Conservation (phyloP, 2,797 vertebrate species). For the Acanthurus lineatus region DNA sequence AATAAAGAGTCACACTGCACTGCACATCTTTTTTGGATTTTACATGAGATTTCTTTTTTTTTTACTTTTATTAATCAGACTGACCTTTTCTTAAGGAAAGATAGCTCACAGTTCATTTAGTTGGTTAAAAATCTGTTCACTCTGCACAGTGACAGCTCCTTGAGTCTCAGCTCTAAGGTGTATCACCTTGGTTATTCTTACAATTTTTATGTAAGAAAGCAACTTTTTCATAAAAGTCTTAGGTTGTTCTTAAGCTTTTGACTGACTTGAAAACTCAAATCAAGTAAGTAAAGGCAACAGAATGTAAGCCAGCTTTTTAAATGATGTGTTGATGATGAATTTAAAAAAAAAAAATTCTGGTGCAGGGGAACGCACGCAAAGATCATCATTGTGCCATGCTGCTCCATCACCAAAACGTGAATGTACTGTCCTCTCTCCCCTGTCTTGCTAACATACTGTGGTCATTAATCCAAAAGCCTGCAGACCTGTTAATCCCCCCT, state of each 20-base stretch:
- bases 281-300: too few species aligned
- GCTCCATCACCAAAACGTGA: constrained; percentile 81
- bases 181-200: too few species aligned
- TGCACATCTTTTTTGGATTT: constrained; percentile 19
- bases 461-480: constrained; percentile 69
- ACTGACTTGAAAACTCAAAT: too few species aligned
- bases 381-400: constrained; percentile 53
- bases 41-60: constrained; percentile 17
- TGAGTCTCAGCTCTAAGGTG: neutral
- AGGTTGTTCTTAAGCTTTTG: too few species aligned
- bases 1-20: constrained; percentile 6
- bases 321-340: constrained; percentile 13
- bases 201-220: too few species aligned
- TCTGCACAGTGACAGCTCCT: constrained; percentile 2
- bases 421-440: constrained; percentile 25
- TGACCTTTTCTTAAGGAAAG: neutral
- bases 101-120: neutral
- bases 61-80: constrained; percentile 1
- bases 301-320: neutral
- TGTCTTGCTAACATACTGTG: constrained; percentile 52
- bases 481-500: constrained; percentile 56
- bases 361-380: constrained; percentile 70
- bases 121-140: neutral
- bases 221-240: too few species aligned
- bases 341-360: constrained; percentile 42